Evolutionary conservation across 2,888 invertebrate species (phyloP).

Genomic region (Scaptomyza parva): DNA sequence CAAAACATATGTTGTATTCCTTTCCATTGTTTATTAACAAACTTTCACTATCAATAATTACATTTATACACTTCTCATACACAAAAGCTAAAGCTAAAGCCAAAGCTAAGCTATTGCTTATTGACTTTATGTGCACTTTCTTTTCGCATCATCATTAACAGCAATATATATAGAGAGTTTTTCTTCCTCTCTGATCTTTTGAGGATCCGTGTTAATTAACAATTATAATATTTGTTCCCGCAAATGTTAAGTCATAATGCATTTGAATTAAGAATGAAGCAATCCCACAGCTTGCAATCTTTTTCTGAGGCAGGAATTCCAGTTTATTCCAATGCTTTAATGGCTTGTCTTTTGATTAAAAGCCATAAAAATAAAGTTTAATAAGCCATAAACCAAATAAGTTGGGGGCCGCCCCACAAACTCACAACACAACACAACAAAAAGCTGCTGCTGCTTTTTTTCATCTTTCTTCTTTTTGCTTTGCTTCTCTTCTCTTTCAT

Average conservation of each 20-base stretch:
- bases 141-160: constrained; percentile 8
- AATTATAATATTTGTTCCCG: too few relatives aligned
- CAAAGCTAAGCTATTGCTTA: background rate
- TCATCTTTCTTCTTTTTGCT: background rate
- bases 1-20: too few relatives aligned
- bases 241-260: background rate
- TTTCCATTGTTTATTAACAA: constrained; percentile 15
- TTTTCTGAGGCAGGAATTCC: constrained; percentile 11
- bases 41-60: constrained; percentile 46
- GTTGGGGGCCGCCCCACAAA: constrained; percentile 32
- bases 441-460: constrained; percentile 22
- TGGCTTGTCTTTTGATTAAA: constrained; percentile 58
- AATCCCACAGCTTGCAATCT: too few relatives aligned
- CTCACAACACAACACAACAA: too few relatives aligned
- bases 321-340: too few relatives aligned
- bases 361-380: constrained; percentile 54
- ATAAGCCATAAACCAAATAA: constrained; percentile 61
- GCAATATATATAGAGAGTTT: too few relatives aligned
- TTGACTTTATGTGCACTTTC: constrained; percentile 24
- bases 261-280: background rate
- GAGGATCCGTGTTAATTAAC: constrained; percentile 15
- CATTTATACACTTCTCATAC: constrained; percentile 2
- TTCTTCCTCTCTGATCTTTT: constrained; percentile 23
- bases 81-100: background rate
- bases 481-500: background rate